phyloP scores from a whole-genome alignment of 2,888 invertebrate species.

The Trissoscelio sp. region DNA sequence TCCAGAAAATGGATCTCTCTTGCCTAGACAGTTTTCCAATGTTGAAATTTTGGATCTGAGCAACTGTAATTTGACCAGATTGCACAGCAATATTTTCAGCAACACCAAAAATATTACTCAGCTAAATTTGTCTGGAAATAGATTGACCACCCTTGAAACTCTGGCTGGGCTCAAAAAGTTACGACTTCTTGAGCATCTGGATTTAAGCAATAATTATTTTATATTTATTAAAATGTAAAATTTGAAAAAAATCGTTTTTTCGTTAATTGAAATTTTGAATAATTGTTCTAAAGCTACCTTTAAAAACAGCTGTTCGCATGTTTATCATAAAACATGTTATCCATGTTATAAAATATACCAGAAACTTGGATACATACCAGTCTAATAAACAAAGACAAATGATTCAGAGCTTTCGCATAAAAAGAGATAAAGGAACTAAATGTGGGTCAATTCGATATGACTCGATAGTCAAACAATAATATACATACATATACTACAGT shows the following conservation, averaged over 20 bases:
- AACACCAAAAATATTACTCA: constrained; percentile 87
- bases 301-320: constrained; percentile 19
- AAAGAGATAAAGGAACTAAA: constrained; percentile 8
- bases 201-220: constrained; percentile 87
- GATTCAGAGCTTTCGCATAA: not conserved
- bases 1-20: constrained; percentile 85
- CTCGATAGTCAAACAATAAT: constrained; percentile 11
- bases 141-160: constrained; percentile 84
- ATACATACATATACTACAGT: no score
- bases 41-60: constrained; percentile 87
- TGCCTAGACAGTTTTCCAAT: constrained; percentile 87
- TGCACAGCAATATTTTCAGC: constrained; percentile 86
- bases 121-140: constrained; percentile 86
- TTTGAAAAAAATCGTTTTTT: no score
- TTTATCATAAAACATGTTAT: not conserved
- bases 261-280: no score
- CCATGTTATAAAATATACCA: no score
- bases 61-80: constrained; percentile 86
- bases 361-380: no score
- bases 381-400: constrained; percentile 5
- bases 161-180: constrained; percentile 86
- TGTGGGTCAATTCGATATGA: constrained; percentile 15
- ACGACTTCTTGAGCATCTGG: constrained; percentile 86
- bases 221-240: no score
- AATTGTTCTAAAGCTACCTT: no score